These are phyloP conservation scores for Melanostigma gelatinosum DNA, from an alignment of 2,113 vertebrate species.

Conservation along the genomic window DNA sequence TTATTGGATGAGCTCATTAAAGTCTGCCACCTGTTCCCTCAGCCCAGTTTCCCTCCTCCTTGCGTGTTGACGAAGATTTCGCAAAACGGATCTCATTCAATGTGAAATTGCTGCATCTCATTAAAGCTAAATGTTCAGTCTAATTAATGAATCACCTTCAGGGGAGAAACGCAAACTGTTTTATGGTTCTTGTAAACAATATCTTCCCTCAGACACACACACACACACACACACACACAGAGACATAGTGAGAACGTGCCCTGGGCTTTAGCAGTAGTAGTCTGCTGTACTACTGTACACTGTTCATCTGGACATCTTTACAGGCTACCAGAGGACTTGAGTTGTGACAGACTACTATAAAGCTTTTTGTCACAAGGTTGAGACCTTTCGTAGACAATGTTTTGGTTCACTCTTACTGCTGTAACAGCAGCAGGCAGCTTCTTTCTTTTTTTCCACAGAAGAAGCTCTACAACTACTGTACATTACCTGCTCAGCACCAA, in stretches of 20 bases:
- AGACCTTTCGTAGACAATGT: neutral
- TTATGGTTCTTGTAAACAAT: slow-evolving; percentile 2
- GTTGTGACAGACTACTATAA: neutral
- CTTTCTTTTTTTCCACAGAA: neutral
- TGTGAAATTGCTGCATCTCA: slow-evolving; percentile 20
- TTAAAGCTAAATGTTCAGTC: slow-evolving; percentile 14
- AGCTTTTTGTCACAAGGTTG: too few relatives aligned
- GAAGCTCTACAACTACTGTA: neutral
- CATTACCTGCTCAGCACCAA: neutral
- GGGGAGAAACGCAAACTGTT: neutral
- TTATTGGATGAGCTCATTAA: slow-evolving; percentile 45
- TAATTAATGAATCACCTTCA: slow-evolving; percentile 36
- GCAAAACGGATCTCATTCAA: slow-evolving; percentile 35
- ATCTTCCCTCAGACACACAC: neutral
- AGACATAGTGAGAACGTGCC: neutral
- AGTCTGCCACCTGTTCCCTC: slow-evolving; percentile 54
- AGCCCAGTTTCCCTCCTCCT: slow-evolving; percentile 29
- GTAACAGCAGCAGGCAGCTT: neutral
- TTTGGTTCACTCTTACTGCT: neutral
- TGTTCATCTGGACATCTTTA: neutral
- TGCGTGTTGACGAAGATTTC: slow-evolving; percentile 32
- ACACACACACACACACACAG: neutral
- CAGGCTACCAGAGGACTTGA: neutral
- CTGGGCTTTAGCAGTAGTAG: neutral
- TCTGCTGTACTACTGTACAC: neutral